Base-by-base conservation (phyloP, 2,888 invertebrate genomes). In the Chymomyza procnemis region DNA sequence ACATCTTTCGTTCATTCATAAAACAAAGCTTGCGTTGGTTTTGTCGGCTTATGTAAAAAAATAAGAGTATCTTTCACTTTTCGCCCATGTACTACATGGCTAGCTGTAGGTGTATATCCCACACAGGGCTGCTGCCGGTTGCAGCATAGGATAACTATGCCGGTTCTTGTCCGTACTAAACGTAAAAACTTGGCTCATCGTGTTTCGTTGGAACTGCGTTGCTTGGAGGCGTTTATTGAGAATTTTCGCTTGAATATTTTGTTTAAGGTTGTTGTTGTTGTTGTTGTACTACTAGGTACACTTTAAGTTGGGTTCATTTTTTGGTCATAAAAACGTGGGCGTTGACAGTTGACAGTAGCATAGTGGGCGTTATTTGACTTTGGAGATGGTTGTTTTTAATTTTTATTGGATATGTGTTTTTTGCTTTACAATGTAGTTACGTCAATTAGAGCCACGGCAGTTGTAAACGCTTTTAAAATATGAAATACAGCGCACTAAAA, bases 1-100 rank as follows among this genome's bases (percentile, higher is more conserved):
- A 18, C 4, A 66, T 61, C 65, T 65, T 75, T 85, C 70, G 74
- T 80, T 86, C 80, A 80, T 80, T 80, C 80, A 80, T 86, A 86
- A 80, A 73, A 86, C 65, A 54, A 66, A 67, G 78, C 80, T 14
- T n/a, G 14, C 16, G 16, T 18, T 50, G 48, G 18, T 71, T 67
- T 64, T 60, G 64, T 62, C 78, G 67, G 86, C 83, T 83, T 80
- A 73, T 71, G 61, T 83, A 80, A 80, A 78, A 63, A 60, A n/a
- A n/a, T n/a, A n/a, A n/a, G n/a, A 59, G 4, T 86, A 12, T 41
- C 34, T 50, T 84, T 80, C 76, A 70, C 67, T 82, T 82, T 75
- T 64, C 52, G 55, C 47, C 19, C 54, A 59, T 50, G 16, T 50
- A 50, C 48, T 16, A 8, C 18, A 14, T 8, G 8, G 47, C 48